These are phyloP conservation scores for Apodemus sylvaticus DNA, from an alignment of 2,113 vertebrate species.

Conservation along the genomic window DNA sequence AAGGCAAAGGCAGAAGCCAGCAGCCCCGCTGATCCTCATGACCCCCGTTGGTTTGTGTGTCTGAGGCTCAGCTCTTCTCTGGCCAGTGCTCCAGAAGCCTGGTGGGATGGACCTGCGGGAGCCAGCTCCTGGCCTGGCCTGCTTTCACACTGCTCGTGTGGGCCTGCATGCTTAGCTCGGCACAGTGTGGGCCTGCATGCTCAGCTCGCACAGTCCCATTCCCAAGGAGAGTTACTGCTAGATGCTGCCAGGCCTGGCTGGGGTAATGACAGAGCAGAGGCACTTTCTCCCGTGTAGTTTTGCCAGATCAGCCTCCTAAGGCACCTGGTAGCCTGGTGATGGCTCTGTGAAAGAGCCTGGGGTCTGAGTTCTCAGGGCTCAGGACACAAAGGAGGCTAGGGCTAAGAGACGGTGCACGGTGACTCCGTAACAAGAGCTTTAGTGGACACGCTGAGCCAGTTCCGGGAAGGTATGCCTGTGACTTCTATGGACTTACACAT, in stretches of 20 bases:
- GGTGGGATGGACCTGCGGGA: background rate
- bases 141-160: background rate
- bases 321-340: background rate
- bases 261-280: background rate
- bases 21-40: rapidly evolving
- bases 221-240: rapidly evolving
- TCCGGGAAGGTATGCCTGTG: background rate
- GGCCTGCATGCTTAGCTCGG: background rate
- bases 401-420: background rate
- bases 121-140: background rate
- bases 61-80: background rate
- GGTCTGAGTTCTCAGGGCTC: background rate
- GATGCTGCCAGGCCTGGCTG: background rate
- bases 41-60: rapidly evolving
- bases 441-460: background rate
- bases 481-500: background rate
- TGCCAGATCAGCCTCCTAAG: background rate
- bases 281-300: background rate
- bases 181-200: background rate
- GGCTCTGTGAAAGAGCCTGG: rapidly evolving
- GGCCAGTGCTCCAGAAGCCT: background rate
- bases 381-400: rapidly evolving
- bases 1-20: background rate
- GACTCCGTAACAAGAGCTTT: rapidly evolving
- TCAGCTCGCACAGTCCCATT: rapidly evolving